These are phyloP conservation scores for Chromobotia macracanthus DNA, from an alignment of 2,797 vertebrate species.

Conservation along the genomic window DNA sequence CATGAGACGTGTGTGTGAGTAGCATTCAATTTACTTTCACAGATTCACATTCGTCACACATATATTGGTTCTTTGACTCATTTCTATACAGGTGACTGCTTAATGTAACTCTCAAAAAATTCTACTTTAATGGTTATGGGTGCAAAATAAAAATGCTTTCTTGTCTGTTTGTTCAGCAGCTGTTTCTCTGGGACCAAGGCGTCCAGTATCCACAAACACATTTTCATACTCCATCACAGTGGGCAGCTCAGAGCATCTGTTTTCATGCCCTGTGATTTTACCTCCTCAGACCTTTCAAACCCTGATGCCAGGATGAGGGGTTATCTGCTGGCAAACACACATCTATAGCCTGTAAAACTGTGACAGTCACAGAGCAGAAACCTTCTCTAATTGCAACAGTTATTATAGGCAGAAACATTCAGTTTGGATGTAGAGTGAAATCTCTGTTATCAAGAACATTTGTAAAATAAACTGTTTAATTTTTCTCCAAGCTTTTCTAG, in stretches of 20 bases:
- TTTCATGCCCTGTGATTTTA: conserved; percentile 52
- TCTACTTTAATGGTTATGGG: conserved; percentile 43
- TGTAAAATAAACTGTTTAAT: neutral
- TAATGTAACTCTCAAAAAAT: conserved; percentile 35
- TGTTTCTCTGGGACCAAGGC: conserved; percentile 32
- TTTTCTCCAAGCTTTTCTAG: conserved; percentile 5
- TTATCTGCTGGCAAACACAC: conserved; percentile 32
- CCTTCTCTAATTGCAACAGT: too few relatives aligned
- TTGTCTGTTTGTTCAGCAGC: conserved; percentile 47
- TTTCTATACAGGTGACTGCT: conserved; percentile 14
- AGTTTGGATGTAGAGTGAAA: conserved; percentile 5
- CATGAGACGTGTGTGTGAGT: too few relatives aligned
- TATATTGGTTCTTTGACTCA: conserved; percentile 13
- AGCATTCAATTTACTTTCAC: too few relatives aligned
- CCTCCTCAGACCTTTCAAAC: conserved; percentile 30
- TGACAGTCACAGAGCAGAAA: too few relatives aligned
- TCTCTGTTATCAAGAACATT: conserved; percentile 21
- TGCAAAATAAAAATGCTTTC: conserved; percentile 40
- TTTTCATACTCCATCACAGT: conserved; percentile 50
- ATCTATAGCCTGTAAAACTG: neutral
- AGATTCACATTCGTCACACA: conserved; percentile 13
- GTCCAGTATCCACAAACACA: conserved; percentile 39
- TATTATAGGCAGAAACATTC: too few relatives aligned
- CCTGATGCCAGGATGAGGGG: conserved; percentile 1
- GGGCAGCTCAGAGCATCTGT: conserved; percentile 47